Evolutionary conservation across 2,888 invertebrate genomes (phyloP).

Genomic region (Hypomecis punctinalis): DNA sequence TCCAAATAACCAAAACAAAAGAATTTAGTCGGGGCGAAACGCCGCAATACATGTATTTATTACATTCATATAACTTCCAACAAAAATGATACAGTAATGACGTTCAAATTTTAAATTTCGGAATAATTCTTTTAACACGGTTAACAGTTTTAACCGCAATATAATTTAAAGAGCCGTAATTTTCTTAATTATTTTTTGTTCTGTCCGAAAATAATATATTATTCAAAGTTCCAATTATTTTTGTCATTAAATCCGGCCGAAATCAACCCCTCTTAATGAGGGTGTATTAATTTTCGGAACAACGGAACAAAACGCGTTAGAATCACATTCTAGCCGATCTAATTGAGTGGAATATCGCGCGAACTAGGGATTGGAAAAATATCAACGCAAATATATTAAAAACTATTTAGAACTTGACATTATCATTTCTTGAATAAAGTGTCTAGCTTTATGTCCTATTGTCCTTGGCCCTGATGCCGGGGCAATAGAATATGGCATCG

Average conservation of each 20-base stretch:
- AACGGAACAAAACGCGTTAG: slow-evolving; percentile 39
- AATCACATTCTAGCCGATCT: slow-evolving; percentile 28
- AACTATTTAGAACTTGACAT: no score
- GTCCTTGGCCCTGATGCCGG: no score
- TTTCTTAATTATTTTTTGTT: slow-evolving; percentile 25
- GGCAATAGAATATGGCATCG: no score
- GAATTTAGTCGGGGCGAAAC: no score
- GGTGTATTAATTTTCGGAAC: slow-evolving; percentile 32
- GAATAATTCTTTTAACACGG: background rate
- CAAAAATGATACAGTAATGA: no score
- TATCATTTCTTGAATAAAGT: no score
- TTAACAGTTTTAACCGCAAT: background rate
- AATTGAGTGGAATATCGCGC: slow-evolving; percentile 30
- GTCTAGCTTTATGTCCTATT: no score
- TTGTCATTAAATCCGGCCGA: slow-evolving; percentile 23
- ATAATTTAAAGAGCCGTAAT: background rate
- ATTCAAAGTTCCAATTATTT: slow-evolving; percentile 24
- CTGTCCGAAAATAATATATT: slow-evolving; percentile 8
- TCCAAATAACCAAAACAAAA: no score
- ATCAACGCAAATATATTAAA: background rate
- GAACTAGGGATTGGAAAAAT: slow-evolving; percentile 10
- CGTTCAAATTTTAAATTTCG: no score
- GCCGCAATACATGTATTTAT: no score
- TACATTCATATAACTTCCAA: no score
- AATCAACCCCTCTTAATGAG: slow-evolving; percentile 29